Conservation (phyloP, 2,888 invertebrate species). For the Lasius fuliginosus region DNA sequence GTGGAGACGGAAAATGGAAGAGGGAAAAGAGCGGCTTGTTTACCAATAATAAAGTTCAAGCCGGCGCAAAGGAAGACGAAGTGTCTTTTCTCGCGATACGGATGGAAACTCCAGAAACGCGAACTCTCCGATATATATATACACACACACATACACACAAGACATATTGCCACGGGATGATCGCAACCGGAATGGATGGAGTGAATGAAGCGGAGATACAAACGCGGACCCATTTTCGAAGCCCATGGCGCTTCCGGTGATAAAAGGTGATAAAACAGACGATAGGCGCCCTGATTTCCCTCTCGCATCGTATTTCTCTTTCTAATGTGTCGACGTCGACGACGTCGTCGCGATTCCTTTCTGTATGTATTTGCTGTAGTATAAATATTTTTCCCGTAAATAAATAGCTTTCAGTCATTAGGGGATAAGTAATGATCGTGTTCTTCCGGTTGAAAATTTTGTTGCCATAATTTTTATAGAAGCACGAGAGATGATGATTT, state of each 20-base stretch:
- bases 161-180: conserved; percentile 50
- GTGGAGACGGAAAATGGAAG: neutral
- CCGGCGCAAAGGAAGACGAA: conserved; percentile 50
- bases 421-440: neutral
- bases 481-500: neutral
- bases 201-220: conserved; percentile 18
- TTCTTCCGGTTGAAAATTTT: neutral
- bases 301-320: neutral
- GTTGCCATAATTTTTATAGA: neutral
- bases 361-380: neutral
- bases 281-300: conserved; percentile 2
- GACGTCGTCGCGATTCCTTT: neutral
- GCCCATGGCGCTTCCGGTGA: conserved; percentile 4
- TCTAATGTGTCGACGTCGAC: neutral
- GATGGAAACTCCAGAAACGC: conserved; percentile 53
- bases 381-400: neutral
- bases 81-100: conserved; percentile 44
- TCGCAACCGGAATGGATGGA: neutral
- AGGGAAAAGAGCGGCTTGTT: conserved; percentile 29
- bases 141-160: conserved; percentile 13
- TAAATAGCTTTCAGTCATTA: neutral
- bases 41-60: conserved; percentile 61
- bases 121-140: conserved; percentile 6
- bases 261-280: neutral
- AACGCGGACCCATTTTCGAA: conserved; percentile 24